These are phyloP conservation scores for Cyrtodaria siliqua DNA, from an alignment of 2,888 invertebrate species.

Conservation along the genomic window DNA sequence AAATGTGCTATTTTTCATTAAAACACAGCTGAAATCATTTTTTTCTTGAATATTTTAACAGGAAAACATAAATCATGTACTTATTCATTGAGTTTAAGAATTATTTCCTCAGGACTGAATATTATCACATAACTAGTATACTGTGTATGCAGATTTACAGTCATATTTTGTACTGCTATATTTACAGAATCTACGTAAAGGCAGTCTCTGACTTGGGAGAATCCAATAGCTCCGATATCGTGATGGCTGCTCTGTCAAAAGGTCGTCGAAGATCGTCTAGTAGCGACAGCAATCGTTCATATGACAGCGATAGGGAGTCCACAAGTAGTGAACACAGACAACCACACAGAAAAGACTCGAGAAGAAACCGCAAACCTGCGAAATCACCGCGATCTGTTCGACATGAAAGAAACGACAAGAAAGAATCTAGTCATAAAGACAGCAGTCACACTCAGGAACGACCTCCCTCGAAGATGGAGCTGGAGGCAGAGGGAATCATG, in stretches of 20 bases:
- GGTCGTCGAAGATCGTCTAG: conserved; percentile 61
- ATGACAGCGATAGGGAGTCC: conserved; percentile 77
- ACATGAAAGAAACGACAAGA: conserved; percentile 48
- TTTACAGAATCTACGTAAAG: conserved; percentile 80
- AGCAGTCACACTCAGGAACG: conserved; percentile 44
- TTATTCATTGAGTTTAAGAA: too few species aligned
- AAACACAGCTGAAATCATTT: too few species aligned
- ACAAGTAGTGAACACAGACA: conserved; percentile 70
- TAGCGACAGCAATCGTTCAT: conserved; percentile 72
- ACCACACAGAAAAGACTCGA: conserved; percentile 58
- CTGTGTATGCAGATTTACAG: too few species aligned
- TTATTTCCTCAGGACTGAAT: too few species aligned
- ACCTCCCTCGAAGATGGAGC: conserved; percentile 58
- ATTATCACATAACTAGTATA: too few species aligned
- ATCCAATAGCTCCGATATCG: conserved; percentile 80
- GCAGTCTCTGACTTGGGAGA: conserved; percentile 83
- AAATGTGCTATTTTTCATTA: too few species aligned
- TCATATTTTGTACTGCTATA: conserved; percentile 1
- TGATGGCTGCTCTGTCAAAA: conserved; percentile 76
- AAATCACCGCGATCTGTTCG: conserved; percentile 52
- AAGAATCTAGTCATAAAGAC: conserved; percentile 61
- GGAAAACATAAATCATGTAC: too few species aligned
- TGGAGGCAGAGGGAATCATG: conserved; percentile 66
- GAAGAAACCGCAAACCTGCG: conserved; percentile 49
- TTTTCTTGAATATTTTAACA: too few species aligned